A percentile compares a stretch with the other conserved stretches of the same genome.
These are phyloP conservation scores for Silurus lanzhouensis DNA, from an alignment of 2,797 vertebrate species.

Conservation along the genomic window DNA sequence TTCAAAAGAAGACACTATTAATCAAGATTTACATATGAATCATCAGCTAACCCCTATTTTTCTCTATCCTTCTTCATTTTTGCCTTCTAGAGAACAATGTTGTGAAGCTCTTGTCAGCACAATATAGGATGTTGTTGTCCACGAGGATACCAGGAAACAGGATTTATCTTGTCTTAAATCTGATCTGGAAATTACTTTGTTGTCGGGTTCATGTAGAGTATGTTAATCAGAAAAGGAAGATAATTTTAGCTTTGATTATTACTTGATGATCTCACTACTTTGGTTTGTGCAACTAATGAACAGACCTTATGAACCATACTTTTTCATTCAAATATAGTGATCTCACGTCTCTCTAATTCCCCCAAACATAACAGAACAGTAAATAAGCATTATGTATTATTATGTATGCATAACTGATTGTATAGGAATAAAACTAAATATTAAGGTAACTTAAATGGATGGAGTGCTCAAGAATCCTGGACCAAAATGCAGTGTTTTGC, in stretches of 20 bases:
- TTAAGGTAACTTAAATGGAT: neutral
- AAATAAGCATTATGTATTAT: neutral
- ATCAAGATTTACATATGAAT: neutral
- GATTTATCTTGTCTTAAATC: neutral
- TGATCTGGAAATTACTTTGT: neutral
- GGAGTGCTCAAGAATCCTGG: neutral
- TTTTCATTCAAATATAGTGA: neutral
- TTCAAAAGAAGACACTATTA: neutral
- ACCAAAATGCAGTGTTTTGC: neutral
- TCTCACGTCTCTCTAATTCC: neutral
- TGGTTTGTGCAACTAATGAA: neutral
- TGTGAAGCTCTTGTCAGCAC: neutral
- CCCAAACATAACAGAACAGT: neutral
- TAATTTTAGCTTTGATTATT: neutral
- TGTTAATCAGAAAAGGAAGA: neutral
- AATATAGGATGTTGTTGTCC: neutral
- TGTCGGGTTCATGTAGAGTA: neutral
- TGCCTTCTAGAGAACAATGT: neutral
- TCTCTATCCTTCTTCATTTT: neutral
- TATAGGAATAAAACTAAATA: neutral
- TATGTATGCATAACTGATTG: neutral
- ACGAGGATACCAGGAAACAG: neutral
- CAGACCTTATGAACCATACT: neutral
- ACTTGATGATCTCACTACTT: neutral
- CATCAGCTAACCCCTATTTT: neutral